These are phyloP conservation scores for Mionectes macconnelli DNA, from an alignment of 2,113 vertebrate genomes.

Conservation along the genomic window DNA sequence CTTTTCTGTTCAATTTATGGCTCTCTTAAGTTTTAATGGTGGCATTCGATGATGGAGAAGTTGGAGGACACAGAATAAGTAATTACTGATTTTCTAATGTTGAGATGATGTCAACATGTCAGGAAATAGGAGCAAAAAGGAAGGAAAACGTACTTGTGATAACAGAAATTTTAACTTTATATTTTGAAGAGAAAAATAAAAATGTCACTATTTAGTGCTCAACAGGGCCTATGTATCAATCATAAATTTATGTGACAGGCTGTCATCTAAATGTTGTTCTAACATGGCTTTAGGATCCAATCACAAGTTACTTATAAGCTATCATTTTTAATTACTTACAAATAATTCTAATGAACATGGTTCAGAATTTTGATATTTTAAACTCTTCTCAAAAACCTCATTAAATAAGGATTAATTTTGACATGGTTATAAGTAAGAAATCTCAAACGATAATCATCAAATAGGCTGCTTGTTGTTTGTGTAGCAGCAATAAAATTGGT, in stretches of 20 bases:
- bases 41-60: not conserved
- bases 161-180: not conserved
- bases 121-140: not conserved
- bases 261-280: slow-evolving; percentile 11
- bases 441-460: not conserved
- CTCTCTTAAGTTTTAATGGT: not conserved
- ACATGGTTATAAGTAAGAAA: not conserved
- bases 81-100: not conserved
- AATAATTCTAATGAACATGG: not conserved
- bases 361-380: slow-evolving; percentile 26
- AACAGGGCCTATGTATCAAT: not conserved
- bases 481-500: not conserved
- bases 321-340: slow-evolving; percentile 36
- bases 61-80: not conserved
- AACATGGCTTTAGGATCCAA: slow-evolving; percentile 11
- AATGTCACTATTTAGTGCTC: not conserved
- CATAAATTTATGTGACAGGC: not conserved
- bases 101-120: not conserved
- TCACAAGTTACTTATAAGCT: slow-evolving; percentile 24
- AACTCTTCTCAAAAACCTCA: not conserved
- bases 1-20: not conserved
- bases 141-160: not conserved
- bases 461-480: not conserved
- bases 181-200: not conserved
- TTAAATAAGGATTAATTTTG: slow-evolving; percentile 25